phyloP scores from a whole-genome alignment of 2,888 invertebrate species.

The Camptogramma bilineatum region DNA sequence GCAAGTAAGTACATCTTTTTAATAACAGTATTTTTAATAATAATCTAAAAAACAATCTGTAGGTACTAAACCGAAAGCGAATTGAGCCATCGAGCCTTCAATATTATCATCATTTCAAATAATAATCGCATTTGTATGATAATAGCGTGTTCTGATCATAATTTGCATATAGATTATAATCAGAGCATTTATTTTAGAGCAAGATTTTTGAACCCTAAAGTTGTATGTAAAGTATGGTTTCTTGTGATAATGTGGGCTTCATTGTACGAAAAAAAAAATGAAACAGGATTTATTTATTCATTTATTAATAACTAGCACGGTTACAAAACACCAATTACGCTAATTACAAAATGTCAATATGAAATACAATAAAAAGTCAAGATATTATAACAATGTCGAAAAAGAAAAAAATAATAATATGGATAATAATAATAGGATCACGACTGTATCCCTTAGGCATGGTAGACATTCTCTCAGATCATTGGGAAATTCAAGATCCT shows the following conservation, averaged over 20 bases:
- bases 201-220: background rate
- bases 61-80: background rate
- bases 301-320: too few relatives aligned
- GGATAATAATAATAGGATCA: too few relatives aligned
- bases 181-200: background rate
- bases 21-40: background rate
- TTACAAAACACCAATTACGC: too few relatives aligned
- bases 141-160: background rate
- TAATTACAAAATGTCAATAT: too few relatives aligned
- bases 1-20: background rate
- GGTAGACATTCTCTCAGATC: too few relatives aligned
- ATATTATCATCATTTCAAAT: background rate
- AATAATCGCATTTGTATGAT: background rate
- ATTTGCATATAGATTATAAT: slow-evolving; percentile 2
- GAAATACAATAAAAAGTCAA: too few relatives aligned
- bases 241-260: background rate
- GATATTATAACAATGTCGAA: too few relatives aligned
- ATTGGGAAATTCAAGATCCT: too few relatives aligned
- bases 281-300: too few relatives aligned
- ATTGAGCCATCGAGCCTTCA: background rate
- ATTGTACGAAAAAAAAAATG: too few relatives aligned
- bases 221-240: background rate
- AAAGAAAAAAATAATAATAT: too few relatives aligned
- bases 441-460: too few relatives aligned
- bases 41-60: background rate